Percentiles rank a stretch among this genome's conserved stretches.
Evolutionary conservation across 2,113 vertebrate species (phyloP).

Genomic region (Tamias sibiricus): DNA sequence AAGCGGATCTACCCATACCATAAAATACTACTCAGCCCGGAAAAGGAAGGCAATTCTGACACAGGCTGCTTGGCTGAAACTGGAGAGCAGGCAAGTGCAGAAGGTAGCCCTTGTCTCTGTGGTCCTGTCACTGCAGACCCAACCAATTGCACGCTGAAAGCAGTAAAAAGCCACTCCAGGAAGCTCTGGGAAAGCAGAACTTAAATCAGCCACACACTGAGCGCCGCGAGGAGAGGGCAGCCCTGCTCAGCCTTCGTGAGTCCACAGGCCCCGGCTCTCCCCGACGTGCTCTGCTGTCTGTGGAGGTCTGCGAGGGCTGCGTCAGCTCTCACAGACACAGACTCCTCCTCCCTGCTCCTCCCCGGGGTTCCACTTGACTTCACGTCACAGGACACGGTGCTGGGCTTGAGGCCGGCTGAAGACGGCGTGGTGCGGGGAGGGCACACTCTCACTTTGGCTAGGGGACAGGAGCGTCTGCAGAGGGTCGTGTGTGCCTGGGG

Average conservation of each 20-base stretch:
- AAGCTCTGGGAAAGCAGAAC: not conserved
- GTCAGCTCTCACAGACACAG: not conserved
- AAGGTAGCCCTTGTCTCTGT: not conserved
- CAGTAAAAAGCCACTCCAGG: not conserved
- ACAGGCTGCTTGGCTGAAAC: not conserved
- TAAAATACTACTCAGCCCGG: not conserved
- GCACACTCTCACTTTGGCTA: no score
- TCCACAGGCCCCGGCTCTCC: not conserved
- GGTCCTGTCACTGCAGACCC: not conserved
- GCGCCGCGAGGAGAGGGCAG: not conserved
- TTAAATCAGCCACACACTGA: not conserved
- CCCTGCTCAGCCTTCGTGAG: not conserved
- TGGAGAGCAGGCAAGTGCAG: not conserved
- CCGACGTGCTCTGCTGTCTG: no score
- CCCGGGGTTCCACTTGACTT: rapidly evolving
- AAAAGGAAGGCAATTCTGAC: not conserved
- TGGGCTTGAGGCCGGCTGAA: not conserved
- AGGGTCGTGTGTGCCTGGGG: no score
- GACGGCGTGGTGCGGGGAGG: not conserved
- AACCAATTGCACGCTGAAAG: not conserved
- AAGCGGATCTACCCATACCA: rapidly evolving
- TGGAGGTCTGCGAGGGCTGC: no score
- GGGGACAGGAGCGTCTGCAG: not conserved
- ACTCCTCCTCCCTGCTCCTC: not conserved
- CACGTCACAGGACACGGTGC: not conserved